These are phyloP conservation scores for Plectropomus leopardus DNA, from an alignment of 2,113 vertebrate genomes.

Conservation along the genomic window DNA sequence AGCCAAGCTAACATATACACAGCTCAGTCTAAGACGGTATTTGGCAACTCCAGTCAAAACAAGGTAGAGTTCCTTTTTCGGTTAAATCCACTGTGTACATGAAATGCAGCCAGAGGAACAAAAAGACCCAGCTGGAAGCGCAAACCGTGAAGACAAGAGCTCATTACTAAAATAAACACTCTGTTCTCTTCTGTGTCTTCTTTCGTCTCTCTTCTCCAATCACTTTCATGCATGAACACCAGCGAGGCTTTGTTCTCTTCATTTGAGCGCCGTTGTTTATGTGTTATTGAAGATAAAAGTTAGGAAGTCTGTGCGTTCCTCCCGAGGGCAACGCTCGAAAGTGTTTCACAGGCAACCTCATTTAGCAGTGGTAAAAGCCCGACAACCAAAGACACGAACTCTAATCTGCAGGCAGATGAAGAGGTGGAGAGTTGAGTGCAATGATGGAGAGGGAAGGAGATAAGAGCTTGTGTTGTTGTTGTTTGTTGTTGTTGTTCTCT, in stretches of 20 bases:
- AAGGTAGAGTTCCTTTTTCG: constrained; percentile 23
- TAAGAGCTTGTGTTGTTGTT: background rate
- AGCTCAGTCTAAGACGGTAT: constrained; percentile 21
- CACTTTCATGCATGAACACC: constrained; percentile 61
- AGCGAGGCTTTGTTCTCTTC: constrained; percentile 48
- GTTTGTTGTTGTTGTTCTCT: background rate
- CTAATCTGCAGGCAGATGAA: constrained; percentile 29
- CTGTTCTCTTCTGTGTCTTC: constrained; percentile 34
- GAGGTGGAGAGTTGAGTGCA: constrained; percentile 11
- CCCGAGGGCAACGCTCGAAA: constrained; percentile 28
- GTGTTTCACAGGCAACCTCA: constrained; percentile 44
- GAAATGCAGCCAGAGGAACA: constrained; percentile 49
- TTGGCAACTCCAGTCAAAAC: constrained; percentile 46
- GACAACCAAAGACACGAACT: constrained; percentile 33
- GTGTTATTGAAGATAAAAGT: constrained; percentile 59
- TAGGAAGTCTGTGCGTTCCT: constrained; percentile 18
- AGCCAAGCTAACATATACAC: constrained; percentile 4
- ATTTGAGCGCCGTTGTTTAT: constrained; percentile 40
- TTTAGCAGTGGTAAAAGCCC: constrained; percentile 45
- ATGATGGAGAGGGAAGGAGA: background rate
- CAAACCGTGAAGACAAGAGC: constrained; percentile 58
- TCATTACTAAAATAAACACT: constrained; percentile 75
- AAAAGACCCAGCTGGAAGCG: constrained; percentile 61
- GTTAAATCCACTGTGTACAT: constrained; percentile 46
- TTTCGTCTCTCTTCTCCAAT: constrained; percentile 42